phyloP scores from a whole-genome alignment of 2,888 invertebrate species.

The Lumbricus terrestris region DNA sequence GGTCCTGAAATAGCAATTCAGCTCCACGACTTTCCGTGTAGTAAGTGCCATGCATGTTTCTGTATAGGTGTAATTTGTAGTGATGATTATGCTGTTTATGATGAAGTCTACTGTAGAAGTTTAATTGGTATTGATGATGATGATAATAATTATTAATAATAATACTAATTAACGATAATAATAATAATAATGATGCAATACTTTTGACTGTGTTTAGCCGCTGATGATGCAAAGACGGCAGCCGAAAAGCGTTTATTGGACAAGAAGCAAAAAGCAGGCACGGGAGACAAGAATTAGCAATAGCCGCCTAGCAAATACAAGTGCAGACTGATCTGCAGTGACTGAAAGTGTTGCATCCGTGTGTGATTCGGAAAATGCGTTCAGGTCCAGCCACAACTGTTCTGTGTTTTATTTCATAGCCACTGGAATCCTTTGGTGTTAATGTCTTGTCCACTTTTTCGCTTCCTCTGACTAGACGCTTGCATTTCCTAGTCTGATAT shows the following conservation, averaged over 20 bases:
- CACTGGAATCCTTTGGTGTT: neutral
- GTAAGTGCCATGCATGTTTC: no score
- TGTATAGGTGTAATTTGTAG: no score
- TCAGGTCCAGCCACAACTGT: neutral
- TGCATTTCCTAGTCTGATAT: neutral
- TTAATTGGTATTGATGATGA: neutral
- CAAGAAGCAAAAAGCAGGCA: slow-evolving; percentile 26
- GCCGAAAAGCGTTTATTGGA: slow-evolving; percentile 34
- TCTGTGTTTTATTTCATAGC: neutral
- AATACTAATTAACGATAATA: neutral
- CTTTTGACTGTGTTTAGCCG: slow-evolving; percentile 21
- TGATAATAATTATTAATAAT: neutral
- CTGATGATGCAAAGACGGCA: slow-evolving; percentile 27
- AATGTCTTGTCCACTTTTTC: neutral
- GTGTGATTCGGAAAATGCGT: slow-evolving; percentile 3
- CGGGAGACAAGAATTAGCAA: neutral
- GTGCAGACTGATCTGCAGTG: neutral
- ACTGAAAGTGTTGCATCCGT: neutral
- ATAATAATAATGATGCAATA: neutral
- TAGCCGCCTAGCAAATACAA: neutral
- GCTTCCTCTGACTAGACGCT: neutral
- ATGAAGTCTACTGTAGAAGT: neutral
- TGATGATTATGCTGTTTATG: neutral
- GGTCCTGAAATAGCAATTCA: no score
- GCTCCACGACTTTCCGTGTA: no score